phyloP scores from a whole-genome alignment of 2,113 vertebrate genomes.

The Echinops telfairi region DNA sequence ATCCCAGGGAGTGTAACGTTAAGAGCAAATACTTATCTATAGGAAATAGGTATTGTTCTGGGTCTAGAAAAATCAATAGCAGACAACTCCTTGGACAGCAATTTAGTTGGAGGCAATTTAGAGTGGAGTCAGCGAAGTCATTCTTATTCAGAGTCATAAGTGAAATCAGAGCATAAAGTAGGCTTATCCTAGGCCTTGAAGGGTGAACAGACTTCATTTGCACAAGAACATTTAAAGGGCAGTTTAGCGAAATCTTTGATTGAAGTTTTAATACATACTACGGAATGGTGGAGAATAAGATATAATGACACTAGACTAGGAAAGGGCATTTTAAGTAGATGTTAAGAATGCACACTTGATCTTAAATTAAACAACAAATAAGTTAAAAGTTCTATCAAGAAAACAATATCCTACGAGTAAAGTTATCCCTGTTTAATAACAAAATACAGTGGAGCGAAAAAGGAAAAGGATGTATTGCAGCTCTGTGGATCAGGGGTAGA shows the following conservation, averaged over 20 bases:
- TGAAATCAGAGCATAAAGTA: constrained; percentile 19
- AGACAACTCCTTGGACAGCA: constrained; percentile 30
- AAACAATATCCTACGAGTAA: neutral
- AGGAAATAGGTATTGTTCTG: neutral
- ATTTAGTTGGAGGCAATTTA: constrained; percentile 35
- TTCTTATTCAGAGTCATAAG: constrained; percentile 21
- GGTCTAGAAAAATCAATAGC: constrained; percentile 48
- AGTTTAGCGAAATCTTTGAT: neutral
- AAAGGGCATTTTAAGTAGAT: too few relatives aligned
- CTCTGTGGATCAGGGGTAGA: too few relatives aligned
- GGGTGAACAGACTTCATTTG: neutral
- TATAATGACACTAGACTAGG: neutral
- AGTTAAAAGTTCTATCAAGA: constrained; percentile 28
- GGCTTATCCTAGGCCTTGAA: neutral
- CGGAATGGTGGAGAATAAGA: neutral
- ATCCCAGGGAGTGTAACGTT: neutral
- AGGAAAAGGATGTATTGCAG: too few relatives aligned
- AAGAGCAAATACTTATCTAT: neutral
- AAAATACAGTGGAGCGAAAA: too few relatives aligned
- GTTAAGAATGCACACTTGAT: neutral
- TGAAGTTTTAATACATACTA: constrained; percentile 29
- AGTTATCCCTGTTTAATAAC: too few relatives aligned
- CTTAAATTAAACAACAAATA: neutral
- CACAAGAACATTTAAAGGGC: neutral
- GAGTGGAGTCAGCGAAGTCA: neutral